Evolutionary conservation across 64 coral and sea anemone genomes (phyloP).

Genomic region (Orbicella faveolata): DNA sequence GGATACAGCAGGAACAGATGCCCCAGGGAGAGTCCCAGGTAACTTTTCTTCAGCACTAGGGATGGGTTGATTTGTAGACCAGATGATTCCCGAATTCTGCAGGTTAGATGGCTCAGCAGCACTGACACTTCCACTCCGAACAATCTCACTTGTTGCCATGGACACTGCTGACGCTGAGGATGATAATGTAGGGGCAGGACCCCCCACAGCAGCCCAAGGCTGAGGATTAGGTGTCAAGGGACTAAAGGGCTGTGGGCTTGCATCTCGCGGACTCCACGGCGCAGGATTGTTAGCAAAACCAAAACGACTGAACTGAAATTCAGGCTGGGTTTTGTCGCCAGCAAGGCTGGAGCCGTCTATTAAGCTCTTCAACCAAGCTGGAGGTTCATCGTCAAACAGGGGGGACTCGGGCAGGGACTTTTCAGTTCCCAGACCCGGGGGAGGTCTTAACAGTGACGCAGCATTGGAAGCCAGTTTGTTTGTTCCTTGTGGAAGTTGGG

Average conservation of each 20-base stretch:
- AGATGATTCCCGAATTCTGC: constrained; percentile 81
- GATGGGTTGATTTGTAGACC: constrained; percentile 91
- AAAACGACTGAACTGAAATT: constrained; percentile 86
- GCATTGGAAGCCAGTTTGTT: constrained; percentile 8
- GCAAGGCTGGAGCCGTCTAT: constrained; percentile 47
- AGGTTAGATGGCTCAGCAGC: constrained; percentile 56
- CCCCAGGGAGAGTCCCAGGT: background rate
- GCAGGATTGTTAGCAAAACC: constrained; percentile 63
- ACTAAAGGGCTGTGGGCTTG: constrained; percentile 52
- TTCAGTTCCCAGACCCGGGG: constrained; percentile 74
- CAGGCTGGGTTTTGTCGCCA: constrained; percentile 12
- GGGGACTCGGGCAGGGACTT: constrained; percentile 53
- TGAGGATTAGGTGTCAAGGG: constrained; percentile 65
- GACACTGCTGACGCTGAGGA: constrained; percentile 43
- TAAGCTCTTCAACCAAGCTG: constrained; percentile 75
- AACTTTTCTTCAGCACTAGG: constrained; percentile 84
- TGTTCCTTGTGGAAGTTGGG: constrained; percentile 14
- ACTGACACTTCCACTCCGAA: constrained; percentile 38
- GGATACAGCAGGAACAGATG: constrained; percentile 38
- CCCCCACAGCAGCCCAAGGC: constrained; percentile 88
- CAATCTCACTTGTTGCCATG: constrained; percentile 49
- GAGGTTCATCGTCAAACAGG: constrained; percentile 59
- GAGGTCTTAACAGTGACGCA: constrained; percentile 69
- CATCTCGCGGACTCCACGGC: constrained; percentile 81
- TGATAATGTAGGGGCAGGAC: constrained; percentile 53